Base-by-base conservation (phyloP, 2,113 vertebrate genomes). In the Loxodonta africana region DNA sequence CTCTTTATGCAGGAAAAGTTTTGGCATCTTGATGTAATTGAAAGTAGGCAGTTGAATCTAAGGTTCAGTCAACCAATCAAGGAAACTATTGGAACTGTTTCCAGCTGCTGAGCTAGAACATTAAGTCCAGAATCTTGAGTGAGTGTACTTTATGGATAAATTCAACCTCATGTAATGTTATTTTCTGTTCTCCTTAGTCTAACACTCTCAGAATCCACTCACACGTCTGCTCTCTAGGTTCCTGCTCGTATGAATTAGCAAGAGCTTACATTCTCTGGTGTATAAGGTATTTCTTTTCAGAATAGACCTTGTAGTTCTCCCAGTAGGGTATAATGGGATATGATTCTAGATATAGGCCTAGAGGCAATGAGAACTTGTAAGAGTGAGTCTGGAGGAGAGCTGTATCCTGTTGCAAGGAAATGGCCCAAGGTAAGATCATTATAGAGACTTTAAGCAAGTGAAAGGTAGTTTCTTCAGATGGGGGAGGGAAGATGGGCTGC, bases 171-270 rank as follows among this genome's bases (percentile, higher is more conserved):
- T n/a, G 67, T 76, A 63, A 86, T 46, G 26, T 53, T 83, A 62
- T 82, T 91, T 95, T 95, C 83, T 82, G 8, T 95, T 91, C 62
- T 80, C 6, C 28, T 93, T 83, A 77, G 60, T 41, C 65, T 76
- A 48, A 67, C 48, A 76, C 25, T 46, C 33, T 28, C 84, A 33
- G 60, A 85, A 71, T 67, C 20, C 62, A 90, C 37, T 78, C 18
- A 41, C 15, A 63, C 37, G 87, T 17, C 60, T 69, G 20, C 67
- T 91, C 28, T 95, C 18, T n/a, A 91, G 69, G 25, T 18, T 82
- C 20, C 37, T 15, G 30, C 46, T 95, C 18, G 17, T 63, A 41
- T n/a, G 46, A 92, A 92, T 89, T n/a, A 87, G 28, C 20, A 90
- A 80, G 44, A 73, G 15, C 21, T 21, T 53, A 15, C 60, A 21